A percentile compares a stretch with the other conserved stretches of the same genome.
These are phyloP conservation scores for Stictocephala bisonia DNA, from an alignment of 2,888 invertebrate genomes.

Conservation along the genomic window DNA sequence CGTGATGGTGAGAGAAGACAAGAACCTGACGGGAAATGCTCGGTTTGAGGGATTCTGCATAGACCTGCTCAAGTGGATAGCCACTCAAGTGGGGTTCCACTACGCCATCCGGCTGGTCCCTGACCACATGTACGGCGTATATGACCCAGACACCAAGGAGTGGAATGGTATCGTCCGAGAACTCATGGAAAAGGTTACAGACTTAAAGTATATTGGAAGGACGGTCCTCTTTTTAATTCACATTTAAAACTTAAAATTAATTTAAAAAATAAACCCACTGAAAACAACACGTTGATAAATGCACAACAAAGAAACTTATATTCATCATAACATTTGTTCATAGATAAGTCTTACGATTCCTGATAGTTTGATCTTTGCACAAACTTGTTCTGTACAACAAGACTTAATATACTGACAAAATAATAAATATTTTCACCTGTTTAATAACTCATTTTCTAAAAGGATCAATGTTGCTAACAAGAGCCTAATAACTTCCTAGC, in stretches of 20 bases:
- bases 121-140: conserved; percentile 90
- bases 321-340: background rate
- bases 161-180: conserved; percentile 93
- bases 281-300: background rate
- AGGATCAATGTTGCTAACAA: too few species aligned
- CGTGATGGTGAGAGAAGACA: conserved; percentile 88
- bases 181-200: conserved; percentile 89
- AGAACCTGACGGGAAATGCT: conserved; percentile 87
- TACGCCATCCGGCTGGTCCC: conserved; percentile 86
- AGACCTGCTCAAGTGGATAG: conserved; percentile 85
- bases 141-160: conserved; percentile 86
- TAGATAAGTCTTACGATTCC: too few species aligned
- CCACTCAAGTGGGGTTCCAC: conserved; percentile 87
- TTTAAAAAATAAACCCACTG: background rate
- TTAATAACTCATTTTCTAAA: too few species aligned
- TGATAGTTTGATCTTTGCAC: too few species aligned
- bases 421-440: too few species aligned
- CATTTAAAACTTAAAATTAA: too few species aligned
- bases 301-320: background rate
- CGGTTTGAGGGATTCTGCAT: conserved; percentile 93
- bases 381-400: too few species aligned
- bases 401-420: too few species aligned
- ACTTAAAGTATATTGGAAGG: too few species aligned
- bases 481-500: too few species aligned
- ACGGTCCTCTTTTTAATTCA: too few species aligned